phyloP scores from a whole-genome alignment of 2,113 vertebrate genomes.

The Oreotrochilus melanogaster region DNA sequence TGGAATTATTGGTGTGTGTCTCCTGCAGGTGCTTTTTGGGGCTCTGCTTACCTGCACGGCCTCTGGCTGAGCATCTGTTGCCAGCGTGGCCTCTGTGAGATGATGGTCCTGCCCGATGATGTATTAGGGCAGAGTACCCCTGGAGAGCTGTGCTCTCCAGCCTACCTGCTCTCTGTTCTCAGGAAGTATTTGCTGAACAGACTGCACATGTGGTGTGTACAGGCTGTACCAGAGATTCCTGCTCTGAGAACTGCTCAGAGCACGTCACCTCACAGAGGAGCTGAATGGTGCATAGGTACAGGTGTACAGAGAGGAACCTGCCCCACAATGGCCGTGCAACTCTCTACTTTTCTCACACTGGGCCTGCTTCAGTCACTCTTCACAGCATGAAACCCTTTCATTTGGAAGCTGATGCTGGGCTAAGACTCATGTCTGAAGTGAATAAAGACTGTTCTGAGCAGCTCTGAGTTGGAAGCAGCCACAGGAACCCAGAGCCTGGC shows the following conservation, averaged over 20 bases:
- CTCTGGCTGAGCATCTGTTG: too few species aligned
- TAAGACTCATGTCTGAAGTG: neutral
- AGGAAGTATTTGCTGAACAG: neutral
- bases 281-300: too few species aligned
- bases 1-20: neutral
- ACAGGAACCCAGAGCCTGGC: too few species aligned
- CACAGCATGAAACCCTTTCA: rapidly evolving
- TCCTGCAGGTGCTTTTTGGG: neutral
- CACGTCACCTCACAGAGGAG: neutral
- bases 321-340: rapidly evolving
- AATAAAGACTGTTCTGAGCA: too few species aligned
- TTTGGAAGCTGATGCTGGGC: neutral
- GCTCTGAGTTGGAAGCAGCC: too few species aligned
- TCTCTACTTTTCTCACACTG: neutral
- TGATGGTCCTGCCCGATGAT: neutral
- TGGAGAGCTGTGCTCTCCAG: neutral
- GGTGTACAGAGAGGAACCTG: neutral
- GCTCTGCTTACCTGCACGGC: neutral
- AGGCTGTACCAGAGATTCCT: too few species aligned
- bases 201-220: rapidly evolving
- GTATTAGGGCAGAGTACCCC: neutral
- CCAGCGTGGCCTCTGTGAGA: neutral
- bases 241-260: neutral
- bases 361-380: neutral
- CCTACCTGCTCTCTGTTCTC: neutral